Base-by-base conservation (phyloP, 2,113 vertebrate genomes). In the Xyrauchen texanus region DNA sequence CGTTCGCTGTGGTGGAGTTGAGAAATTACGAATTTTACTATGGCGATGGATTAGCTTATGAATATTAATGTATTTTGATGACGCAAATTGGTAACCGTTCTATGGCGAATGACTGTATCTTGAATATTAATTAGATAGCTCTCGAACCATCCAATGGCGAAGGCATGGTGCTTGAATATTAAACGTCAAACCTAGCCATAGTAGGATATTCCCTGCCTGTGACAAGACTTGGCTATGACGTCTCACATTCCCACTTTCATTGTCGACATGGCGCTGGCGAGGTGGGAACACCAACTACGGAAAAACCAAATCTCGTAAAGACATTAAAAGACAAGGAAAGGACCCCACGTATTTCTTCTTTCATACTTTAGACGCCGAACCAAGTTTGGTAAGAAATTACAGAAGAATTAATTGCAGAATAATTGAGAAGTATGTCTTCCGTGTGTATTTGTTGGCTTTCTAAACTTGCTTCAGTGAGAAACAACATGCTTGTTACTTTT, bases 251-350 rank as follows among this genome's bases (percentile, higher is more conserved):
- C 91, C 81, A 87, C 87, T 73, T 55, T 78, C 79, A 71, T 79
- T 87, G 86, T 75, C 82, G 87, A 90, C 88, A 93, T 93, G 93
- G 93, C 91, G 92, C 92, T 91, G 90, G 52, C 86, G 90, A 79
- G 84, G 85, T 71, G 52, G 53, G 71, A 66, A 15, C 68, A 51
- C 57, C 74, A 81, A 82, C 58, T 44, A 83, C 82, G 34, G 76
- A 12, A 11, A 60, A 62, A 58, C 55, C 60, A 44, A 73, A 81
- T 7, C 49, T 16, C 72, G n/a, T 77, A 75, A 81, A 78, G 46
- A 46, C 7, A n/a, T 12, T 47, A 15, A 53, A 9, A 10, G 11
- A 21, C 16, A 45, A 65, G 44, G 21, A 70, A 79, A 76, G 53
- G 65, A 75, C 68, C 16, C 68, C 82, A 42, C 5, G 12, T 16